Conservation (phyloP, 2,888 invertebrate species). For the Dorcus parallelipipedus region DNA sequence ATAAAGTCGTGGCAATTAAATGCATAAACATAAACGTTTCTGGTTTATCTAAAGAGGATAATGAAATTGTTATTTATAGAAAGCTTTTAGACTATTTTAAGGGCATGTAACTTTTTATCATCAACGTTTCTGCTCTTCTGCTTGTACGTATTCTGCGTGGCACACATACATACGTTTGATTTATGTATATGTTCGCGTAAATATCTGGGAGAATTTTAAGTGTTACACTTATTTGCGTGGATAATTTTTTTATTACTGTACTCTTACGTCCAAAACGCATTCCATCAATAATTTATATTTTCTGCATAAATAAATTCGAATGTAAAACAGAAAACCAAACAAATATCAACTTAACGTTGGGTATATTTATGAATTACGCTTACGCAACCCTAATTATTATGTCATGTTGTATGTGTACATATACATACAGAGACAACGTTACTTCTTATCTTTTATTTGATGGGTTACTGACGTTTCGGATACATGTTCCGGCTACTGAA, state of each 20-base stretch:
- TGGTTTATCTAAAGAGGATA: constrained; percentile 5
- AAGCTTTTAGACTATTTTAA: constrained; percentile 28
- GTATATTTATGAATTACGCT: no score
- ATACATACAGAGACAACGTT: no score
- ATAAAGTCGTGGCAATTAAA: neutral
- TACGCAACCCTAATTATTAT: no score
- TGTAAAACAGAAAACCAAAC: no score
- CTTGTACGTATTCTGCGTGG: neutral
- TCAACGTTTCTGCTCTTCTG: neutral
- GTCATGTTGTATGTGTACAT: no score
- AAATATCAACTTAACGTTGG: no score
- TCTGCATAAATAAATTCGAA: no score
- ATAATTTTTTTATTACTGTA: neutral
- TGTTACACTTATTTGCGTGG: constrained; percentile 14
- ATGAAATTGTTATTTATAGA: constrained; percentile 29
- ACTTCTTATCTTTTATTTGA: no score
- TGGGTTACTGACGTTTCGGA: no score
- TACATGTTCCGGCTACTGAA: no score
- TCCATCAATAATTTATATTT: no score
- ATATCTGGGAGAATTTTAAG: constrained; percentile 22
- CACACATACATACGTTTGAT: neutral
- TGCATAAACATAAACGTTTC: neutral
- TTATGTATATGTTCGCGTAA: constrained; percentile 2
- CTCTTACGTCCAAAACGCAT: no score
- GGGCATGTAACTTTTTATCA: neutral